Evolutionary conservation across 2,888 invertebrate species (phyloP).

Genomic region (Protophormia terraenovae): DNA sequence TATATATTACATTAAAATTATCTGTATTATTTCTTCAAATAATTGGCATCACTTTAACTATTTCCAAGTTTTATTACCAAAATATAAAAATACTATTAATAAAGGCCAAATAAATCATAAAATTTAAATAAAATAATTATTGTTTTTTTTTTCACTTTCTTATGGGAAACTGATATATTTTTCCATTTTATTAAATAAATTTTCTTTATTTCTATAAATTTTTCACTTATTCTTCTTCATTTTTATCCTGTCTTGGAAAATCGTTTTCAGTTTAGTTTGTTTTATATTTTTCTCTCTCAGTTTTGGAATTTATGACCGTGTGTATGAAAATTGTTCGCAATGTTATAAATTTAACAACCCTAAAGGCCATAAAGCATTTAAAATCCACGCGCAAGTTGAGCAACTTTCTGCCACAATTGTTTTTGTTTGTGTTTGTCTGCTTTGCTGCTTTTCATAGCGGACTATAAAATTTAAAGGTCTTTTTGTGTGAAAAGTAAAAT

Average conservation of each 20-base stretch:
- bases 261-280: neutral
- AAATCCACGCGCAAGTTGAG: conserved; percentile 69
- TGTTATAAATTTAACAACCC: conserved; percentile 77
- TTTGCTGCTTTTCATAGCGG: conserved; percentile 13
- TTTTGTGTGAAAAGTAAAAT: conserved; percentile 47
- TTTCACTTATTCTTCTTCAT: neutral
- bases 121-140: no score
- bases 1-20: no score
- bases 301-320: conserved; percentile 54
- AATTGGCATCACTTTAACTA: no score
- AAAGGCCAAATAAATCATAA: no score
- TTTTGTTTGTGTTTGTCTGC: conserved; percentile 7
- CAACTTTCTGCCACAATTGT: conserved; percentile 38
- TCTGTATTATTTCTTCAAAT: no score
- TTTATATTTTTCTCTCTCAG: conserved; percentile 22
- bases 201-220: neutral
- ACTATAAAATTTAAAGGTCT: conserved; percentile 28
- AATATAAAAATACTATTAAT: no score
- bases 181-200: neutral
- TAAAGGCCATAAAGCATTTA: conserved; percentile 75
- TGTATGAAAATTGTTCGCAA: conserved; percentile 53
- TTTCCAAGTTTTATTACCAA: no score
- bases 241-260: conserved; percentile 29
- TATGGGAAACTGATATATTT: no score
- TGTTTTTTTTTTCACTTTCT: neutral